A percentile compares a stretch with the other conserved stretches of the same genome.
Conservation (phyloP, 2,797 vertebrate species). For the Clamator glandarius region DNA sequence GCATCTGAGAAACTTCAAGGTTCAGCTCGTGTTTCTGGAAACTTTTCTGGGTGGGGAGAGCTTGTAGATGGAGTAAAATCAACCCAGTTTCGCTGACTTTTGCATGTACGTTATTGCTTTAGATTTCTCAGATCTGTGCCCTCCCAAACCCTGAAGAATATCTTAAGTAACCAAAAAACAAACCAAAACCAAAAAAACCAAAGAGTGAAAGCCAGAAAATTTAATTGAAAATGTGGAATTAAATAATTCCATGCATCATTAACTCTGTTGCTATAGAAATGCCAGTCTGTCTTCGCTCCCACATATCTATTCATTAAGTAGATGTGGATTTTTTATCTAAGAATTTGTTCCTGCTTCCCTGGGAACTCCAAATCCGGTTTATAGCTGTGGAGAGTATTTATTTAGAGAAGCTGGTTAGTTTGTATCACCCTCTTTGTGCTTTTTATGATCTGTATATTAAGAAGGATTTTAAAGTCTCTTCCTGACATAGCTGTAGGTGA, state of each 20-base stretch:
- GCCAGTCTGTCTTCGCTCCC: slow-evolving; percentile 30
- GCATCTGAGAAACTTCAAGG: slow-evolving; percentile 5
- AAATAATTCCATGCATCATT: slow-evolving; percentile 16
- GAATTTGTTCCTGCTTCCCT: slow-evolving; percentile 30
- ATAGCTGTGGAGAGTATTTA: slow-evolving; percentile 22
- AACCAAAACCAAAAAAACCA: neutral
- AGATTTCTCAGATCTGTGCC: neutral
- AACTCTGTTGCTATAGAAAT: slow-evolving; percentile 45
- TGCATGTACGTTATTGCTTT: neutral
- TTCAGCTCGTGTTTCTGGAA: slow-evolving; percentile 22
- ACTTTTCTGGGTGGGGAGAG: neutral
- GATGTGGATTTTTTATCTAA: neutral
- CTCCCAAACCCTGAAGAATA: neutral
- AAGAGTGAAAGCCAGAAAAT: neutral
- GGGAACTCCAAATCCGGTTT: neutral
- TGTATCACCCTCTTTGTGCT: slow-evolving; percentile 20
- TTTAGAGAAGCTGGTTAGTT: slow-evolving; percentile 42
- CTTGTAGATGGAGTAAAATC: slow-evolving; percentile 4
- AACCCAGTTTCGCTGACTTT: neutral
- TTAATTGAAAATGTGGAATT: slow-evolving; percentile 26
- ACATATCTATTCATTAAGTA: slow-evolving; percentile 19
- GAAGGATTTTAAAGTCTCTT: slow-evolving; percentile 9
- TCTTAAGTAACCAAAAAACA: too few relatives aligned
- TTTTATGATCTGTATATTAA: slow-evolving; percentile 22
- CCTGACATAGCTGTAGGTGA: neutral